A percentile compares a stretch with the other conserved stretches of the same genome.
Conservation (phyloP, 2,888 invertebrate genomes). For the Leucoma salicis region DNA sequence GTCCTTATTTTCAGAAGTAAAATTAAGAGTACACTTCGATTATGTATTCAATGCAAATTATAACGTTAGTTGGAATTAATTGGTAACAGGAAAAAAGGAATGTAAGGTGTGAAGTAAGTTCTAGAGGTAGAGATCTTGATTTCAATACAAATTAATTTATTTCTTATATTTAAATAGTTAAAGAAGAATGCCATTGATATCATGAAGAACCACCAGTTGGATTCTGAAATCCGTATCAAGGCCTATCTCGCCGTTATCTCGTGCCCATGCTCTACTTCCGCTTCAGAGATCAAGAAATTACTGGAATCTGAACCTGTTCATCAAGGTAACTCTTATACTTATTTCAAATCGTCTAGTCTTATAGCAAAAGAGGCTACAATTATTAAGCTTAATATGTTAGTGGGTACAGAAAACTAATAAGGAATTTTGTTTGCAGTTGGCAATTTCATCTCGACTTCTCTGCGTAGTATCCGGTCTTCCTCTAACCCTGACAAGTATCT, state of each 20-base stretch:
- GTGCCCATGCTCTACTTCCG: conserved; percentile 88
- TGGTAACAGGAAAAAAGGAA: too few relatives aligned
- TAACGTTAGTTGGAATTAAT: too few relatives aligned
- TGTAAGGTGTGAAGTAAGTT: too few relatives aligned
- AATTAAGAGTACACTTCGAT: too few relatives aligned
- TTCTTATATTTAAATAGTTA: conserved; percentile 40
- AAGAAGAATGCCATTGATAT: conserved; percentile 82
- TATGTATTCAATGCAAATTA: too few relatives aligned
- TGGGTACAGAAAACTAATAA: background rate
- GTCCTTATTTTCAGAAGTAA: too few relatives aligned
- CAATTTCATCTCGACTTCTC: conserved; percentile 91
- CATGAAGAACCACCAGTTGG: conserved; percentile 87
- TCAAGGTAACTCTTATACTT: conserved; percentile 77
- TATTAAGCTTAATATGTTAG: too few relatives aligned
- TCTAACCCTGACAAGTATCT: conserved; percentile 87
- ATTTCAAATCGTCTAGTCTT: background rate
- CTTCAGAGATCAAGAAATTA: conserved; percentile 86
- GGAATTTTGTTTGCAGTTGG: conserved; percentile 83
- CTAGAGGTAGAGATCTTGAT: too few relatives aligned
- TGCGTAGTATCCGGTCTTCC: conserved; percentile 89
- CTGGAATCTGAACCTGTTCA: conserved; percentile 88
- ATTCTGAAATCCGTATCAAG: conserved; percentile 94
- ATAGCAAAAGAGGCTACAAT: too few relatives aligned
- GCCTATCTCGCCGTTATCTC: conserved; percentile 89
- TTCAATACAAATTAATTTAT: too few relatives aligned